Base-by-base conservation (phyloP, 2,113 vertebrate genomes). In the Octodon degus region DNA sequence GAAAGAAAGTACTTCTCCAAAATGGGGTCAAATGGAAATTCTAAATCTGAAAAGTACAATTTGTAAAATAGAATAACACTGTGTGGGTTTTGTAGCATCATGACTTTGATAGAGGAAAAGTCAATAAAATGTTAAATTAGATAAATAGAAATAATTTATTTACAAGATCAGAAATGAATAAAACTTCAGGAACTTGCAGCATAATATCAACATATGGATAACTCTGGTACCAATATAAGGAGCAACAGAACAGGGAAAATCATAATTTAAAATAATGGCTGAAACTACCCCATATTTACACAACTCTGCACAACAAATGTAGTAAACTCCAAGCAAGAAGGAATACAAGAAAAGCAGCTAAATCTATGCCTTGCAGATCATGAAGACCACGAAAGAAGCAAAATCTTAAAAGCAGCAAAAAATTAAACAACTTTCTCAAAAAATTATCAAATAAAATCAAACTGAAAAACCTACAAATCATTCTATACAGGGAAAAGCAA, bases 71-170 rank as follows among this genome's bases (percentile, higher is more conserved):
- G 79, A 85, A 60, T 10, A 89, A 77, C 34, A 86, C 12, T 43
- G 1, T 63, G n/a, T 95, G 55, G 63, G 9, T n/a, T 95, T 83
- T 86, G 74, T 25, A 89, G 34, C 14, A 67, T 88, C 92, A 93
- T 32, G 14, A n/a, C 79, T 86, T 77, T 32, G 25, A 74, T 62
- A 62, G 85, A 60, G 65, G 24, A 65, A 89, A 63, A 88, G 25
- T 84, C 85, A 95, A 60, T 84, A n/a, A 43, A 53, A 58, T 62
- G 43, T 89, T 47, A 89, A 93, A 89, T 90, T 60, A 89, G 72
- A 94, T 65, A 43, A 92, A 86, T 2, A 93, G 27, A 94, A 86
- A 77, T 50, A 47, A 95, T 43, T 70, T 22, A 80, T 50, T 91
- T 55, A 83, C 55, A 62, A 84, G 40, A 92, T 53, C 2, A 85